Evolutionary conservation across 1,140 invertebrate species (phyloP), one percentile per base, ranked within the genome.

Genomic region (Gonatopus flavifemur): DNA sequence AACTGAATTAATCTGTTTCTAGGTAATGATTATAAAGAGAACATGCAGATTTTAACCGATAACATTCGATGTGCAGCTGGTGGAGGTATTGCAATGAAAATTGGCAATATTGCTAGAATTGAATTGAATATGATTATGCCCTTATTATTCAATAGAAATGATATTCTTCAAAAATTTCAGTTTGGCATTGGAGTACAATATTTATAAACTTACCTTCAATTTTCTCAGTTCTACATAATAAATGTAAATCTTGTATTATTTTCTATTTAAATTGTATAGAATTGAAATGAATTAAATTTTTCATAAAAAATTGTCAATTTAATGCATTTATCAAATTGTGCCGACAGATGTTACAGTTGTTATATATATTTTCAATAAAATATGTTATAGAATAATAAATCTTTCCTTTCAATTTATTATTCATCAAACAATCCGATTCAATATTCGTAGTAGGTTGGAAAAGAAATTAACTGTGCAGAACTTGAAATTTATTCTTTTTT

Each of bases 41-140:
- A 74, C 47, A 46, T 77, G 41, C 73, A 71, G 58, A 64, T 70
- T 44, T 63, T 84, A 16, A 72, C 62, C 3, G 66, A 80, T 32
- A 79, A 83, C 45, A 67, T 81, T 10, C 76, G 89, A 25, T 74
- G 86, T 47, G 80, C 89, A 1, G 81, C 81, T 57, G 91, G 91
- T 13, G 69, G 85, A 16, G 92, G 91, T 21, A 72, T 93, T n/a
- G 88, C 87, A 4, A 76, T 95, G 52, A 81, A 86, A 54, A 66
- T 96, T 10, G 90, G 87, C 3, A 82, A 88, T 36, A 80, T 88
- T 33, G 92, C 91, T 10, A 77, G 92, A 45, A 72, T 94, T 13
- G 94, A 96, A 80, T 79, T 96, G 7, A 96, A 95, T 47, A 47
- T 77, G 45, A 45, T 72, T 21, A 46, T 61, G 32, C 76, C 76